These are phyloP conservation scores for Cephus runcator DNA, from an alignment of 2,888 invertebrate species.

Conservation along the genomic window DNA sequence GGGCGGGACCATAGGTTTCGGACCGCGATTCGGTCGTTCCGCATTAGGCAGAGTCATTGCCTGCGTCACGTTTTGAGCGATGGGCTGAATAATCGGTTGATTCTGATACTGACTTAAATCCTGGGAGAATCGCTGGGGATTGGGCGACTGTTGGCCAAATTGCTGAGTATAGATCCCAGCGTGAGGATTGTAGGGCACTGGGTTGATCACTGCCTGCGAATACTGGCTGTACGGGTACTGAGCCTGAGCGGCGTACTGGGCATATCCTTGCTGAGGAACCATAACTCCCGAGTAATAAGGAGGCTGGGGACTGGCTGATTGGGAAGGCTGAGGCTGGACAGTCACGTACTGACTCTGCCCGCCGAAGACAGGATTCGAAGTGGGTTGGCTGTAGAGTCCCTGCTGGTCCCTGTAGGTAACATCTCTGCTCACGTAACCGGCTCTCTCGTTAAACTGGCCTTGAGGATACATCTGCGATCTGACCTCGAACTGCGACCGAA, in stretches of 20 bases:
- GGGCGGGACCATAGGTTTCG: constrained; percentile 62
- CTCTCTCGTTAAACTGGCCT: constrained; percentile 41
- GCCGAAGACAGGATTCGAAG: constrained; percentile 45
- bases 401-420: constrained; percentile 51
- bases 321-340: constrained; percentile 52
- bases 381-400: constrained; percentile 46
- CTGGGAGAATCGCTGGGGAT: constrained; percentile 59
- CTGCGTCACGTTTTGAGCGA: constrained; percentile 55
- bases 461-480: constrained; percentile 54
- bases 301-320: constrained; percentile 56
- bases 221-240: constrained; percentile 56
- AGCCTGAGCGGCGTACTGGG: constrained; percentile 40
- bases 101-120: constrained; percentile 57
- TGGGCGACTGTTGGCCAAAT: constrained; percentile 50
- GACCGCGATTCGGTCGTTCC: constrained; percentile 53
- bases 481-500: constrained; percentile 54
- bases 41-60: constrained; percentile 39
- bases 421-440: constrained; percentile 58
- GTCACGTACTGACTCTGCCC: constrained; percentile 56
- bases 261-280: constrained; percentile 33
- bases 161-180: constrained; percentile 50
- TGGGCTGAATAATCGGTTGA: constrained; percentile 61
- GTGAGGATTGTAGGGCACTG: constrained; percentile 53
- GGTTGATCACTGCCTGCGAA: constrained; percentile 57
- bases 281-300: constrained; percentile 54